These are phyloP conservation scores for Thymelicus acteon DNA, from an alignment of 2,888 invertebrate genomes.

Conservation along the genomic window DNA sequence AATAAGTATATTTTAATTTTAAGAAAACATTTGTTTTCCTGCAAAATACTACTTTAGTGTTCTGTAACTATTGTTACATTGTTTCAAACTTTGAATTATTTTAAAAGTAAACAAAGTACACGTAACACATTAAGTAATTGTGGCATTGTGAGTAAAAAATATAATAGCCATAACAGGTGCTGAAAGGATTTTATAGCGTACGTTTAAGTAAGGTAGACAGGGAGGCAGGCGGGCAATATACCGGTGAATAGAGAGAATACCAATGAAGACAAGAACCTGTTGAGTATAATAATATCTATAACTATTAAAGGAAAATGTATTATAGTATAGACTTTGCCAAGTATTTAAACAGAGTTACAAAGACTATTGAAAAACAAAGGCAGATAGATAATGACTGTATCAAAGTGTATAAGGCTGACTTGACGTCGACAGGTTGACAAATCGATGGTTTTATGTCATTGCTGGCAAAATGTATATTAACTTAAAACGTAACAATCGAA, in stretches of 20 bases:
- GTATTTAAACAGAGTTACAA: no score
- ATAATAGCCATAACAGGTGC: slow-evolving; percentile 12
- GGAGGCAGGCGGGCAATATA: slow-evolving; percentile 6
- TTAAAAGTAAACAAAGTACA: neutral
- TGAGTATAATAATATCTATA: slow-evolving; percentile 6
- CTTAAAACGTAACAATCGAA: no score
- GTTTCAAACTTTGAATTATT: neutral
- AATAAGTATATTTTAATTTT: slow-evolving; percentile 1
- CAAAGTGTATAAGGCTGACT: no score
- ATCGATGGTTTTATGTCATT: no score
- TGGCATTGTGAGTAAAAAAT: slow-evolving; percentile 4
- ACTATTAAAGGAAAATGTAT: neutral
- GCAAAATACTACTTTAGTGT: neutral
- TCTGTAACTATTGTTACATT: neutral
- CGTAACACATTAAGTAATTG: slow-evolving; percentile 14
- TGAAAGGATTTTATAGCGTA: slow-evolving; percentile 10
- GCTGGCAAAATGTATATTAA: no score
- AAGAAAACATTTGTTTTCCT: slow-evolving; percentile 1
- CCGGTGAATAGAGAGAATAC: slow-evolving; percentile 4
- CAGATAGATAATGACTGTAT: no score
- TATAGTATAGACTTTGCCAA: no score
- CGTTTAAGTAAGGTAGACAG: neutral
- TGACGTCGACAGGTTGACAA: no score
- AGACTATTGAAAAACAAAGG: no score
- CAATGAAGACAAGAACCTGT: slow-evolving; percentile 5